Evolutionary conservation across 2,888 invertebrate species (phyloP).

Genomic region (Leptinotarsa tumamoca): DNA sequence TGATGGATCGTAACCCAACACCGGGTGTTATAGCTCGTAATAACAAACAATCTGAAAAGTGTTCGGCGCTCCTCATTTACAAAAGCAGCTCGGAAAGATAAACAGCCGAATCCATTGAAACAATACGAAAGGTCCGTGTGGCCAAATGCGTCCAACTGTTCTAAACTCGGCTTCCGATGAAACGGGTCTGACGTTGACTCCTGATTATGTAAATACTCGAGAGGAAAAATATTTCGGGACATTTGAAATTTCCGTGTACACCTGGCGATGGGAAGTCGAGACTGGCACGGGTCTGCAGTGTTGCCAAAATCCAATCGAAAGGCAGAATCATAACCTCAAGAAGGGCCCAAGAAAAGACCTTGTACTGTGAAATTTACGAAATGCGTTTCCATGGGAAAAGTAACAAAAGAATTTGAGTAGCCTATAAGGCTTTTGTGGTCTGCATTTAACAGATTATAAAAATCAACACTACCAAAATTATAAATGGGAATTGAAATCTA

Average conservation of each 20-base stretch:
- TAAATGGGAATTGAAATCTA: too few species aligned
- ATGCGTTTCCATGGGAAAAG: too few species aligned
- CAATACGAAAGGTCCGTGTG: slow-evolving; percentile 23
- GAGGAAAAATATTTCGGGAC: neutral
- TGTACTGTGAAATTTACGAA: too few species aligned
- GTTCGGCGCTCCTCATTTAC: slow-evolving; percentile 23
- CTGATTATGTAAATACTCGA: slow-evolving; percentile 23
- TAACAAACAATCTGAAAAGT: slow-evolving; percentile 29
- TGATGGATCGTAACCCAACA: slow-evolving; percentile 22
- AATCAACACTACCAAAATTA: too few species aligned
- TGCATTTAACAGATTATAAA: too few species aligned
- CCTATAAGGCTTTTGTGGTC: too few species aligned
- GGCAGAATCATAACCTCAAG: too few species aligned
- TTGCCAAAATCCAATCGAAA: too few species aligned
- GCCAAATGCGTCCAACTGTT: slow-evolving; percentile 28
- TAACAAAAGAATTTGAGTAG: too few species aligned
- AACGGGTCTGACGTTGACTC: slow-evolving; percentile 9
- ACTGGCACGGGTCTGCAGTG: too few species aligned
- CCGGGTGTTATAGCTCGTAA: slow-evolving; percentile 22
- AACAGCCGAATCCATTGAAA: slow-evolving; percentile 25
- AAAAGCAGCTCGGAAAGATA: slow-evolving; percentile 19
- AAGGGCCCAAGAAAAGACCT: too few species aligned
- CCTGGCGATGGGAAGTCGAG: slow-evolving; percentile 2
- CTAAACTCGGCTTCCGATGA: slow-evolving; percentile 27
- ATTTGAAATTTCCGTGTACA: neutral